Evolutionary conservation across 2,888 invertebrate genomes (phyloP), one percentile per base, ranked within the genome.

Genomic region (Gerris lacustris): DNA sequence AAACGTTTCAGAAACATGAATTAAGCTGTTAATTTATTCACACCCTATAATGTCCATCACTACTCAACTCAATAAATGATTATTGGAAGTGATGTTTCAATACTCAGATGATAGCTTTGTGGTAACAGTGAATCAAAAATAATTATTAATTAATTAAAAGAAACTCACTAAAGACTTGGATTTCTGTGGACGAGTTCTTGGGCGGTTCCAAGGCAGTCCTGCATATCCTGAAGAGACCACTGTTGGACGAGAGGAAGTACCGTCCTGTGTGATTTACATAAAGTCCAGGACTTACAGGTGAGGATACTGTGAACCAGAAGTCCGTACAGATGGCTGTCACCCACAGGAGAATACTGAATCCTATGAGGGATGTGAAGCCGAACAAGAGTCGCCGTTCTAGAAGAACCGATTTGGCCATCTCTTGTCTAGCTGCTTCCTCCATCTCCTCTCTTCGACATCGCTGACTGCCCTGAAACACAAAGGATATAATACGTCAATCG

Each of bases 341-440:
- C 91, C 91, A 91, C 63, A 89, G 78, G 70, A 89, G 83, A 5
- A 86, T 83, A 44, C 86, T 86, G 0, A 90, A 77, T 0, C 88
- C 87, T 66, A 89, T 84, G 11, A 88, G 80, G 11, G 85, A 79
- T 0, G 90, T 90, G 77, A 89, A 88, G 0, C 84, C 86, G 70
- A 90, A 85, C 47, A 91, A 83, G n/a, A 88, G 83, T 11, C 90
- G 83, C 68, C 90, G 84, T 79, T 91, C 90, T 69, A 89, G 84
- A 75, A 89, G 83, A 70, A 89, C 55, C 5, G 70, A 45, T 45
- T 67, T 67, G 62, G 70, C 69, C 62, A 71, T 72, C n/a, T 72
- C 72, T 43, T 70, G 47, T 67, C 67, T 68, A 6, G 70, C 68
- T 18, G 68, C 71, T 17, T 66, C 64, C 43, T 71, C 71, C 55